phyloP scores from a whole-genome alignment of 2,888 invertebrate species.

The Platypus cylindrus region DNA sequence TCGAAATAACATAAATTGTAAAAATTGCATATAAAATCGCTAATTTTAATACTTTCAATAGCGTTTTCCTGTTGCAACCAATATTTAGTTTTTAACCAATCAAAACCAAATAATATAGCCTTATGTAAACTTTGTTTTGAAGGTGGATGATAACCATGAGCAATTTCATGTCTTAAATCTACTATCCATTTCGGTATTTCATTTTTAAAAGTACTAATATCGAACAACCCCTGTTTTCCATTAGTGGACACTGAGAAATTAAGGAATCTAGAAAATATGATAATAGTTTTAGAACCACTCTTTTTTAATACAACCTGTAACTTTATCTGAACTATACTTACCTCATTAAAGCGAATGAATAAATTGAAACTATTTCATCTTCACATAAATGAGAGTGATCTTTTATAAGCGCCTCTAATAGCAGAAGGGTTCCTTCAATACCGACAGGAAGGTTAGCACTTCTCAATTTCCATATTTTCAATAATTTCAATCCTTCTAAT shows the following conservation, averaged over 20 bases:
- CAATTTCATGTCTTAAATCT: constrained; percentile 62
- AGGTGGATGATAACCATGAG: constrained; percentile 59
- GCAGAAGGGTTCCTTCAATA: constrained; percentile 46
- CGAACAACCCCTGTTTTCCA: constrained; percentile 30
- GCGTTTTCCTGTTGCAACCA: constrained; percentile 44
- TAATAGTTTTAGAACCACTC: constrained; percentile 1
- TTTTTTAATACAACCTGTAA: too few relatives aligned
- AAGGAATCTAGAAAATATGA: constrained; percentile 27
- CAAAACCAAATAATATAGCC: constrained; percentile 47
- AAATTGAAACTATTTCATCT: constrained; percentile 42
- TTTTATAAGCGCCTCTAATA: constrained; percentile 41
- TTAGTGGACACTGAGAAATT: constrained; percentile 31
- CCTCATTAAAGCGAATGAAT: constrained; percentile 51
- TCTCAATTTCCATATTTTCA: constrained; percentile 46
- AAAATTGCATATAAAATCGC: too few relatives aligned
- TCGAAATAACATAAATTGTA: too few relatives aligned
- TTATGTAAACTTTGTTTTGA: constrained; percentile 47
- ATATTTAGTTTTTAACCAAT: constrained; percentile 57
- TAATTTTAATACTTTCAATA: constrained; percentile 14
- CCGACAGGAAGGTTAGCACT: constrained; percentile 44
- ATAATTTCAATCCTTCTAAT: constrained; percentile 36
- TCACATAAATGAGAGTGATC: constrained; percentile 32
- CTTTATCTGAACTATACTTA: constrained; percentile 34
- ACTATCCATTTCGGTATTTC: constrained; percentile 72
- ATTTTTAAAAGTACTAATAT: constrained; percentile 47